Conservation (phyloP, 2,888 invertebrate species). For the Andrena minutula region DNA sequence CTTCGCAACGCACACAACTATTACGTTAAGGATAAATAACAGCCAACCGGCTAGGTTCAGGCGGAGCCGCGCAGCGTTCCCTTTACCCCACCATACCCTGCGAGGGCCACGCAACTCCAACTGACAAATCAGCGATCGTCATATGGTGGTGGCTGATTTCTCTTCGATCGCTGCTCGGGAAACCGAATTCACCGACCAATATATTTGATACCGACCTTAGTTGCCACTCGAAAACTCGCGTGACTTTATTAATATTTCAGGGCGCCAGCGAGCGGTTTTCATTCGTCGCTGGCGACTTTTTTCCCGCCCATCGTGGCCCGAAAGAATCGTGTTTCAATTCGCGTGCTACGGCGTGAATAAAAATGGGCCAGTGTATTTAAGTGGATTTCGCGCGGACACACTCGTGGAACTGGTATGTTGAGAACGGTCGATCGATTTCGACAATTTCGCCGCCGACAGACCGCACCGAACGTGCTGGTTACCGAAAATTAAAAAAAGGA, state of each 20-base stretch:
- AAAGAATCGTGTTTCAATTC: constrained; percentile 81
- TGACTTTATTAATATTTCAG: constrained; percentile 55
- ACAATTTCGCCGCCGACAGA: constrained; percentile 77
- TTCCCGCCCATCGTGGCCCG: constrained; percentile 26
- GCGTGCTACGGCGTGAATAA: constrained; percentile 55
- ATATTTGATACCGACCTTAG: too few relatives aligned
- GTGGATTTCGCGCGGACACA: constrained; percentile 80
- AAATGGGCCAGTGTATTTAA: constrained; percentile 80
- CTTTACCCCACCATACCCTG: too few relatives aligned
- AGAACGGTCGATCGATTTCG: constrained; percentile 81
- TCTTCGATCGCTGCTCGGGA: too few relatives aligned
- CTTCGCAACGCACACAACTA: too few relatives aligned
- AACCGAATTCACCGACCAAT: too few relatives aligned
- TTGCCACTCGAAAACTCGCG: neutral
- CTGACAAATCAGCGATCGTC: too few relatives aligned
- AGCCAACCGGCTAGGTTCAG: too few relatives aligned
- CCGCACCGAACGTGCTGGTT: constrained; percentile 67
- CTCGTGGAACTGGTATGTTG: constrained; percentile 75
- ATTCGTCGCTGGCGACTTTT: constrained; percentile 19
- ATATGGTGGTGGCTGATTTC: too few relatives aligned
- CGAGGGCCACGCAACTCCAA: too few relatives aligned
- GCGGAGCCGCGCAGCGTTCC: too few relatives aligned
- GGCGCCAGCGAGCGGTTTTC: constrained; percentile 27
- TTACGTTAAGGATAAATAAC: too few relatives aligned
- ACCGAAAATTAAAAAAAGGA: constrained; percentile 57